Conservation (phyloP, 2,888 invertebrate species). For the Cremastinae sp. region DNA sequence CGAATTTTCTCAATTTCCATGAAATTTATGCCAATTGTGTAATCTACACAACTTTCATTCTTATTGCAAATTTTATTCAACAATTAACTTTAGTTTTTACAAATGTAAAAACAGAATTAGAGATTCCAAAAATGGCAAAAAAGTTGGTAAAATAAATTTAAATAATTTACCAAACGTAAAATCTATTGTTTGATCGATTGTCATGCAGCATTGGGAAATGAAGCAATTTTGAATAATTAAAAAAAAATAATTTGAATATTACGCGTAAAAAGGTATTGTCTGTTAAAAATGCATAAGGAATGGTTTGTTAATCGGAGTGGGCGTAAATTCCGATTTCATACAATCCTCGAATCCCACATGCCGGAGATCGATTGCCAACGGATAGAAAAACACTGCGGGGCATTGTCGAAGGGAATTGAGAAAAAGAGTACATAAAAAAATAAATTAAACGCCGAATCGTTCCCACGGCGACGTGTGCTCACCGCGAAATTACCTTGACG, state of each 20-base stretch:
- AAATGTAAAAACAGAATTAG: too few species aligned
- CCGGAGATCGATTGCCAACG: slow-evolving; percentile 22
- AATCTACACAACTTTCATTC: too few species aligned
- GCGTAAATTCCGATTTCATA: slow-evolving; percentile 34
- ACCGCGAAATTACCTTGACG: slow-evolving; percentile 39
- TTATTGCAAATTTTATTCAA: too few species aligned
- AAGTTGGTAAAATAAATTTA: too few species aligned
- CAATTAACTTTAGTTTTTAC: too few species aligned
- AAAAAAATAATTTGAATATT: too few species aligned
- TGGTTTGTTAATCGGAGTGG: slow-evolving; percentile 31
- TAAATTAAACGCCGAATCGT: not conserved
- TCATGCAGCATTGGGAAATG: too few species aligned
- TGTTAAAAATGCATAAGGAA: not conserved
- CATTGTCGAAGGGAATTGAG: not conserved
- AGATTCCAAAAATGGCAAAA: too few species aligned
- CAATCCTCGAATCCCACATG: slow-evolving; percentile 1
- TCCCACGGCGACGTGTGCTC: slow-evolving; percentile 12
- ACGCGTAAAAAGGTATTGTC: too few species aligned
- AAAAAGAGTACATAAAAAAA: not conserved
- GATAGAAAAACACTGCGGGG: slow-evolving; percentile 8
- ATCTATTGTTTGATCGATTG: too few species aligned
- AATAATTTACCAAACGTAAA: too few species aligned
- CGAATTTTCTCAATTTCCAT: slow-evolving; percentile 1
- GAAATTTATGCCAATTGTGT: not conserved
- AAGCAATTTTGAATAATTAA: too few species aligned